Base-by-base conservation (phyloP, 2,797 vertebrate genomes). In the Enteromius afrohamiltoni region DNA sequence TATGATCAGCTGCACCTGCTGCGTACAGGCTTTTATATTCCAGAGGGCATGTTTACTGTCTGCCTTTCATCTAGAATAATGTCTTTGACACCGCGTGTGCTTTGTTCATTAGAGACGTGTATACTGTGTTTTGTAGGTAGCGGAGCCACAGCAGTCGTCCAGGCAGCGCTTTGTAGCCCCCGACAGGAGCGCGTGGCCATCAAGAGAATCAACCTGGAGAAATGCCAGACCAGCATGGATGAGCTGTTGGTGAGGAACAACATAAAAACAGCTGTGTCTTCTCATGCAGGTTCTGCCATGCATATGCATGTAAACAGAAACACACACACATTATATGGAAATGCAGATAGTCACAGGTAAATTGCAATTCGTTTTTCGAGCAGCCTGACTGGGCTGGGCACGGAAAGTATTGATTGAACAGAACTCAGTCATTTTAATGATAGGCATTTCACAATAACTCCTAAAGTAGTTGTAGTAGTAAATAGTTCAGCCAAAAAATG, bases 211-310 rank as follows among this genome's bases (percentile, higher is more conserved):
- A 99, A 99, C 94, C 92, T 99, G 95, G 98, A 99, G 93, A 99
- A 99, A 95, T 99, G 98, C 95, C 98, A 99, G 93, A 99, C 98
- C 91, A 99, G 98, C 95, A 99, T 99, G 98, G 98, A 99, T 79
- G 98, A 99, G 90, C 94, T 99, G 77, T 93, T 99, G 92, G 98
- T 99, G 95, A 97, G 96, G 94, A 92, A 88, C 86, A 73, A 8
- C 60, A 83, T 16, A 87, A 88, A 91, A 89, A 89, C 70, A 88
- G 87, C 86, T 83, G 55, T 84, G 75, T 71, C 58, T 31, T 58
- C 37, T 73, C 31, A 42, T 42, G 40, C 47, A 83, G 74, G 17
- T 77, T 71, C 53, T 64, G 49, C 62, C 60, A 49, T 34, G 42
- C 71, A 51, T 4, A 81, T 31, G 42, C 67, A 83, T 29, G n/a